phyloP scores from a whole-genome alignment of 2,113 vertebrate genomes.

The Panthera leo region DNA sequence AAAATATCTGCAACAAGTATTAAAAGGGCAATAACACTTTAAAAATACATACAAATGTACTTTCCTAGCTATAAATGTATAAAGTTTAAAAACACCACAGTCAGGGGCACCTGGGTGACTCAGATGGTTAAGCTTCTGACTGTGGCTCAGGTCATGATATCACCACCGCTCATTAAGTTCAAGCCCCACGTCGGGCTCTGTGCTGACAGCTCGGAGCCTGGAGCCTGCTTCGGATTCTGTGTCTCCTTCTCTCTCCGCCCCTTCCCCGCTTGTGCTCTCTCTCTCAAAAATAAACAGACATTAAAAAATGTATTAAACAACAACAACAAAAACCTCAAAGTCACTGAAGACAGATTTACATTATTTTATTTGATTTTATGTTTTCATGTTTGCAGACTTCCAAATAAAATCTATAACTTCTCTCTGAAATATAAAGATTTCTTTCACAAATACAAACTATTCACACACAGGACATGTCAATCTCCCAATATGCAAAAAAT shows the following conservation, averaged over 20 bases:
- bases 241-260: too few relatives aligned
- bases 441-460: not conserved
- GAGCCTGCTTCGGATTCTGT: too few relatives aligned
- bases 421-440: constrained; percentile 5
- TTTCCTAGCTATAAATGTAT: not conserved
- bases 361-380: not conserved
- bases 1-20: not conserved
- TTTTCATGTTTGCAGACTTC: not conserved
- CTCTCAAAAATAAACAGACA: too few relatives aligned
- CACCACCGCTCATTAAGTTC: too few relatives aligned
- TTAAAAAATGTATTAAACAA: too few relatives aligned
- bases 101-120: too few relatives aligned
- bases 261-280: too few relatives aligned
- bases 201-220: too few relatives aligned
- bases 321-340: too few relatives aligned
- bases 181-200: too few relatives aligned
- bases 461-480: not conserved
- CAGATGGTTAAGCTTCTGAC: too few relatives aligned
- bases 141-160: too few relatives aligned
- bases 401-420: not conserved
- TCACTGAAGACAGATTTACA: not conserved
- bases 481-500: not conserved
- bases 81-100: not conserved
- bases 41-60: constrained; percentile 6
- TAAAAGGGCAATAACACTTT: not conserved